Percentiles rank a stretch among this genome's conserved stretches.
These are phyloP conservation scores for Caenorhabditis angaria DNA, from an alignment of 2,888 invertebrate genomes.

Conservation along the genomic window DNA sequence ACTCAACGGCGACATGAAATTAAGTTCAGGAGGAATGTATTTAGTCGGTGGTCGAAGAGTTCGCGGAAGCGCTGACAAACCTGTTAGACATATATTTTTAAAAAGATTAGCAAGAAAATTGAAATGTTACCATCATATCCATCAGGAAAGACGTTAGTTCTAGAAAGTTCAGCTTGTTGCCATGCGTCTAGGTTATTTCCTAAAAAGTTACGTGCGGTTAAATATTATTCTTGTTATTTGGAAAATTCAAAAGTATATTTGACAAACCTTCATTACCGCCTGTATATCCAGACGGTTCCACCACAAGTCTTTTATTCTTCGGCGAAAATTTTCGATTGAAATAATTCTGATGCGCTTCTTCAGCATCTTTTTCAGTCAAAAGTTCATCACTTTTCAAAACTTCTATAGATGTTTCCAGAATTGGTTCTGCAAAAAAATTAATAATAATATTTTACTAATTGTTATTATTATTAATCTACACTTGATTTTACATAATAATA, in stretches of 20 bases:
- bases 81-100: constrained; percentile 16
- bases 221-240: background rate
- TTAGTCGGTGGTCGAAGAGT: constrained; percentile 29
- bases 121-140: constrained; percentile 40
- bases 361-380: background rate
- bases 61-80: constrained; percentile 41
- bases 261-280: constrained; percentile 38
- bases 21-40: constrained; percentile 20
- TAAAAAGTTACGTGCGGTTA: constrained; percentile 18
- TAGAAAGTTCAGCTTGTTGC: constrained; percentile 27
- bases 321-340: constrained; percentile 18
- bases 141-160: constrained; percentile 34
- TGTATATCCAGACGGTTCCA: constrained; percentile 38
- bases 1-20: constrained; percentile 34
- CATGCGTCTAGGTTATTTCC: constrained; percentile 48
- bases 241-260: constrained; percentile 5
- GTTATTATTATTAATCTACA: no score
- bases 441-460: no score
- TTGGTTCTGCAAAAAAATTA: no score
- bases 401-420: background rate
- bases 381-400: background rate
- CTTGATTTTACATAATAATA: no score
- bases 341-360: background rate
- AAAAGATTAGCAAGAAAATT: constrained; percentile 3
- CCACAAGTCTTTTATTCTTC: constrained; percentile 19